These are phyloP conservation scores for Noctua pronuba DNA, from an alignment of 2,888 invertebrate species.

Conservation along the genomic window DNA sequence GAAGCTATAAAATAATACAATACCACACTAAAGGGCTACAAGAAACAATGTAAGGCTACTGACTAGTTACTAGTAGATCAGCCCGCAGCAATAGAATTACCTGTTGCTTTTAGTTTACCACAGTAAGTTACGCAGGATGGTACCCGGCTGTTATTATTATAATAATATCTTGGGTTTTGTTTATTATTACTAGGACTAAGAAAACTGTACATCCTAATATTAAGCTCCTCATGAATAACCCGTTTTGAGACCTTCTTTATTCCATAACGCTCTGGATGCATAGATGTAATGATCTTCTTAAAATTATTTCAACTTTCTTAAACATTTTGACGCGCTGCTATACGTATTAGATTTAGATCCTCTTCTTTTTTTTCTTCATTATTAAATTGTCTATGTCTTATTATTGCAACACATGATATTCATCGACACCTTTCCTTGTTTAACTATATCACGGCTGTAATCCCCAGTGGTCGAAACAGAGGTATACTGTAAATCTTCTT, in stretches of 20 bases:
- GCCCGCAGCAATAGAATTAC: slow-evolving; percentile 47
- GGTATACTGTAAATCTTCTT: background rate
- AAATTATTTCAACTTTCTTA: background rate
- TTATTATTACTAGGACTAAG: slow-evolving; percentile 38
- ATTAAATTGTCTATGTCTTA: background rate
- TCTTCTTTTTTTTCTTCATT: background rate
- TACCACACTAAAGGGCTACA: slow-evolving; percentile 1
- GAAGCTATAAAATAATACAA: slow-evolving; percentile 21
- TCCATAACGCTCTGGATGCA: background rate
- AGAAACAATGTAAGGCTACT: slow-evolving; percentile 39
- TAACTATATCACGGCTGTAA: background rate
- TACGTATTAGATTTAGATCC: background rate
- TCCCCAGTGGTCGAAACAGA: background rate
- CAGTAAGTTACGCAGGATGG: slow-evolving; percentile 50
- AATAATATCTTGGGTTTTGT: slow-evolving; percentile 50
- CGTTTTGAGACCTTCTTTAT: background rate
- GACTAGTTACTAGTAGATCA: slow-evolving; percentile 41
- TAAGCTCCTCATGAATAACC: background rate
- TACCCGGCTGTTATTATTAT: slow-evolving; percentile 43
- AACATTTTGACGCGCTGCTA: background rate
- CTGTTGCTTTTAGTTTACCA: slow-evolving; percentile 45
- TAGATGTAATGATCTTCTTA: background rate
- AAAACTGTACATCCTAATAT: slow-evolving; percentile 1
- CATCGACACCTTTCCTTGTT: background rate
- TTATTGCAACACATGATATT: background rate